Evolutionary conservation across 1,140 invertebrate species (phyloP).

Genomic region (Myzus persicae): DNA sequence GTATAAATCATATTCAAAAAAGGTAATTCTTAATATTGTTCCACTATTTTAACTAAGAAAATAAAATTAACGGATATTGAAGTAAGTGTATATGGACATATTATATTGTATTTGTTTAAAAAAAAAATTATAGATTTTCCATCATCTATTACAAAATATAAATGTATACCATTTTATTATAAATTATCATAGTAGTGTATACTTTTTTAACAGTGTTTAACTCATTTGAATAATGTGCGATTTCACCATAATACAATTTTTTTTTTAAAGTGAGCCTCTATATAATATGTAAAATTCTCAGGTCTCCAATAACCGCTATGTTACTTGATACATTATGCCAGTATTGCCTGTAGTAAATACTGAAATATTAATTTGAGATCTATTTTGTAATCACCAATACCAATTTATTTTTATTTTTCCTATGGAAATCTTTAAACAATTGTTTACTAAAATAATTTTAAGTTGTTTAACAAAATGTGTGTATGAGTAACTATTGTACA

Average conservation of each 20-base stretch:
- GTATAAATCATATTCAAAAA: too few species aligned
- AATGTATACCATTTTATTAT: background rate
- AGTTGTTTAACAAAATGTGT: background rate
- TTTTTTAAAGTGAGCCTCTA: too few species aligned
- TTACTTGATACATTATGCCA: background rate
- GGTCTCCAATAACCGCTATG: background rate
- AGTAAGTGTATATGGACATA: background rate
- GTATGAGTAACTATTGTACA: background rate
- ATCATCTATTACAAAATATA: background rate
- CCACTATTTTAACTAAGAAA: background rate
- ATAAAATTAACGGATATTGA: background rate
- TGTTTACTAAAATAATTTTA: background rate
- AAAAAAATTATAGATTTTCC: background rate
- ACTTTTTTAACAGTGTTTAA: background rate
- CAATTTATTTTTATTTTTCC: background rate
- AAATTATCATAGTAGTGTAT: background rate
- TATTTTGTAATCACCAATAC: background rate
- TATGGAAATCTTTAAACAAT: background rate
- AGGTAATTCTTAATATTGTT: background rate
- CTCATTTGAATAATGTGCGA: background rate
- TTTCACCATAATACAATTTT: background rate
- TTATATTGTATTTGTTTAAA: background rate
- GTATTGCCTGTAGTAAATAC: background rate
- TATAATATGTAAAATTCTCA: background rate
- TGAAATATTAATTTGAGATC: background rate